Conservation (phyloP, 1,140 invertebrate species). For the Doryteuthis pealeii region DNA sequence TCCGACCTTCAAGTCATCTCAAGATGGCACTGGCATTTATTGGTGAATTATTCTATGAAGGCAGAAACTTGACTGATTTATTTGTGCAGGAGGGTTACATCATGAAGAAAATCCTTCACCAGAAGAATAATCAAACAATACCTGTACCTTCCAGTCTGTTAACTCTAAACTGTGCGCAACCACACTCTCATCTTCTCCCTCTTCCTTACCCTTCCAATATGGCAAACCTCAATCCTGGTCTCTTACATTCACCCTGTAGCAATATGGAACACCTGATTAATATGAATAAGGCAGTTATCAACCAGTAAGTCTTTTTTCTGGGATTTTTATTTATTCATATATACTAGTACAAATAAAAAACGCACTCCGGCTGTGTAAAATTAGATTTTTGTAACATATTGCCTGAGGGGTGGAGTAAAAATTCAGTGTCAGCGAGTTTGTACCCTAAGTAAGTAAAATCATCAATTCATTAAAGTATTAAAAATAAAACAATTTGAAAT, state of each 20-base stretch:
- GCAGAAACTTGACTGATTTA: neutral
- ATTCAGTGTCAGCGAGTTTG: no score
- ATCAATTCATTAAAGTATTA: no score
- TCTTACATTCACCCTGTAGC: neutral
- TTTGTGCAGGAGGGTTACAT: slow-evolving; percentile 7
- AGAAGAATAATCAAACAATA: no score
- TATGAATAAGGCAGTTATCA: neutral
- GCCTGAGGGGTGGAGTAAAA: no score
- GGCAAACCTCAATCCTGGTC: neutral
- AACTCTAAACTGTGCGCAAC: neutral
- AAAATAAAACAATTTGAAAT: no score
- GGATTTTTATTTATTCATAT: no score
- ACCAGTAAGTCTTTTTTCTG: no score
- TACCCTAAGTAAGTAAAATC: no score
- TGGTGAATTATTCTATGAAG: slow-evolving; percentile 9
- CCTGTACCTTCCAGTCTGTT: neutral
- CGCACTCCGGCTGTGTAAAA: no score
- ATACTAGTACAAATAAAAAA: no score
- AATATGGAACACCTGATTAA: neutral
- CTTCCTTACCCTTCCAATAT: neutral
- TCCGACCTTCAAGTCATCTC: neutral
- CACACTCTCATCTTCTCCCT: neutral
- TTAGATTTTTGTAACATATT: no score
- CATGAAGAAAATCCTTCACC: neutral
- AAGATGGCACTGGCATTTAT: slow-evolving; percentile 3